Conservation (phyloP, 2,113 vertebrate species). For the Ctenomys sociabilis region DNA sequence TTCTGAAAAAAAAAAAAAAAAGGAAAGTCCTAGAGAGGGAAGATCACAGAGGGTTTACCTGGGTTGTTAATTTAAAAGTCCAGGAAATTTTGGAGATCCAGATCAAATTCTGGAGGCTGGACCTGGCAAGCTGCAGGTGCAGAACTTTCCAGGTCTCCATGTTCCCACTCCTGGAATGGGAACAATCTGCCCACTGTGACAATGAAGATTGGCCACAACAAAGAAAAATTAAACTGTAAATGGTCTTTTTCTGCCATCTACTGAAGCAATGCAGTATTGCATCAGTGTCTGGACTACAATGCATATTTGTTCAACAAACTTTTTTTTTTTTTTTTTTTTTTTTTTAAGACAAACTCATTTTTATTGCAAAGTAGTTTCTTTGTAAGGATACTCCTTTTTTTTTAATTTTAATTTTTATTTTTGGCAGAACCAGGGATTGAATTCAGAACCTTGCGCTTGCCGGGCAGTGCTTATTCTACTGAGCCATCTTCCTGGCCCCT, state of each 20-base stretch:
- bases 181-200: not conserved
- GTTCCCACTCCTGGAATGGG: not conserved
- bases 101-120: not conserved
- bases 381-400: not conserved
- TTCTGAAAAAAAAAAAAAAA: too few species aligned
- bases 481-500: too few species aligned
- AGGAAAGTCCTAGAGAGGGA: not conserved
- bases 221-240: not conserved
- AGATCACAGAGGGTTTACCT: not conserved
- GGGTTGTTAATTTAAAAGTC: too few species aligned
- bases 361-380: not conserved
- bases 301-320: not conserved
- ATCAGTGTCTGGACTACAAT: not conserved
- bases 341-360: not conserved
- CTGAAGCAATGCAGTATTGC: not conserved
- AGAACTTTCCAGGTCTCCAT: not conserved
- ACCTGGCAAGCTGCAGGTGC: not conserved
- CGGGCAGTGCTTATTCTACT: too few species aligned
- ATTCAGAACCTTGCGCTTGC: too few species aligned
- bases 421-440: too few species aligned
- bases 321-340: not conserved
- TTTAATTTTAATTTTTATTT: too few species aligned
- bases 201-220: not conserved
- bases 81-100: not conserved
- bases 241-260: slow-evolving; percentile 42